Percentiles rank a stretch among this genome's conserved stretches.
Evolutionary conservation across 2,113 vertebrate species (phyloP).

Genomic region (Oreochromis spilurus): DNA sequence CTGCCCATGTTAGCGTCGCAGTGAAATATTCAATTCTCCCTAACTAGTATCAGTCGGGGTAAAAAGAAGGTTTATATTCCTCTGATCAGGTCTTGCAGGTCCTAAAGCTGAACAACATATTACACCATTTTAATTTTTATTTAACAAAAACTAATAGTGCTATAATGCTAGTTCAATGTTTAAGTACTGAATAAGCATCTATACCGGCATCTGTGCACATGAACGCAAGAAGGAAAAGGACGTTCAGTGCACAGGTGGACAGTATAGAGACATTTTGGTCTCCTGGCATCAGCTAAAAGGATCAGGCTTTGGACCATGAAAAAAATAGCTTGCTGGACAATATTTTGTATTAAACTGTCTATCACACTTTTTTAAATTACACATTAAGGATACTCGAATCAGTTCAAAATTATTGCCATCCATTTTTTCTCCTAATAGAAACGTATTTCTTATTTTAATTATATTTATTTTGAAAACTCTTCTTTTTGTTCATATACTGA

Average conservation of each 20-base stretch:
- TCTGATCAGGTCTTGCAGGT: background rate
- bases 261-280: background rate
- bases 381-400: background rate
- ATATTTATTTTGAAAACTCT: background rate
- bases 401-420: background rate
- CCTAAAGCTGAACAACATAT: background rate
- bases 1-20: background rate
- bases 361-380: background rate
- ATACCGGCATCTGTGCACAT: background rate
- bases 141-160: background rate
- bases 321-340: background rate
- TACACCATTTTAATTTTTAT: rapidly evolving
- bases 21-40: rapidly evolving
- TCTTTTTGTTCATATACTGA: background rate
- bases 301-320: background rate
- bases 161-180: background rate
- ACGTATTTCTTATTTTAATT: background rate
- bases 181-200: background rate
- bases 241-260: background rate
- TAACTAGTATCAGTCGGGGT: rapidly evolving
- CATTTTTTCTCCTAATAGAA: background rate
- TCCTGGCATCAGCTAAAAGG: background rate
- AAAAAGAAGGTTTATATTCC: rapidly evolving
- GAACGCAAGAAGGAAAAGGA: background rate
- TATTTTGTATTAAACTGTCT: background rate